Base-by-base conservation (phyloP, 2,888 invertebrate species). In the Brenthis hecate region DNA sequence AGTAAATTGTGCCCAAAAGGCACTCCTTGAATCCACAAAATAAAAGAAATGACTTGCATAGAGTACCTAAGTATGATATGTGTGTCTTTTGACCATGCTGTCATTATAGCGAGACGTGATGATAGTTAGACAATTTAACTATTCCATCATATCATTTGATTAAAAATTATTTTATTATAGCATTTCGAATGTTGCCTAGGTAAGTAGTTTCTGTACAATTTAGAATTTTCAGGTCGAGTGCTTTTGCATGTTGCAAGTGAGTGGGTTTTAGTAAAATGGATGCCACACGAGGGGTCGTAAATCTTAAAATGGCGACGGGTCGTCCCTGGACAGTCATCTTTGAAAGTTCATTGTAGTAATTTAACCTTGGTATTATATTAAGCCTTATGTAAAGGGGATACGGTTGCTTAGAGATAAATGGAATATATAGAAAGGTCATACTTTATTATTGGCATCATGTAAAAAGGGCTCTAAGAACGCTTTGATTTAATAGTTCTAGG, bases 181-280 rank as follows among this genome's bases (percentile, higher is more conserved):
- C 50, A 68, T 70, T 77, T 74, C 73, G 80, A 82, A 83, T 85
- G 85, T 85, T 58, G 56, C 43, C 48, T 72, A 55, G 43, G 62
- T 72, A 70, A 70, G 67, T 70, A 72, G 67, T 86, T 85, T 78
- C 75, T 74, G 78, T 78, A 80, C 79, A 81, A 81, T 78, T 82
- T 74, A 75, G 77, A 82, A 70, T 87, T 86, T 87, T 83, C 80
- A 80, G 80, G 80, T 74, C 81, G 86, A 88, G 88, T 88, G 87
- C 87, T 87, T 88, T 88, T 86, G 84, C 87, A 83, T 89, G 88
- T 89, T 83, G 81, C 83, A 81, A 80, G 81, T 79, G 83, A 85
- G 85, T 82, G 85, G 80, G 81, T 86, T 86, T 83, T 74, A 85
- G 84, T 83, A 82, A 83, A 86, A 87, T 87, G 84, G 85, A 86